phyloP scores from a whole-genome alignment of 1,140 invertebrate species.

The Meteorus sp. region DNA sequence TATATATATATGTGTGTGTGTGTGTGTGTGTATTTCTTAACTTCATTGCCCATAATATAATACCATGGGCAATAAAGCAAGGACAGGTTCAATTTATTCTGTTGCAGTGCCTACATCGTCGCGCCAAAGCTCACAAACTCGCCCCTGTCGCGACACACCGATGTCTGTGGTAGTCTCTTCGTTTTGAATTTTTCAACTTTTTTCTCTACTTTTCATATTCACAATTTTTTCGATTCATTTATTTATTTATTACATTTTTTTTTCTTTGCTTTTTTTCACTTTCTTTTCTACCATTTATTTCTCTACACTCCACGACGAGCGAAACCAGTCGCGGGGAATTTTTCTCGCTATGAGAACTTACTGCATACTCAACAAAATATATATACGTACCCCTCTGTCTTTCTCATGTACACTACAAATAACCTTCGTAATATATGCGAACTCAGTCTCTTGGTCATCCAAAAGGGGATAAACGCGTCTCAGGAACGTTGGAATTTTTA shows the following conservation, averaged over 20 bases:
- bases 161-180: too few relatives aligned
- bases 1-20: neutral
- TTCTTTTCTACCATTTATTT: too few relatives aligned
- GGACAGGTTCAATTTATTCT: constrained; percentile 4
- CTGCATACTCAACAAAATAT: neutral
- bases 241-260: too few relatives aligned
- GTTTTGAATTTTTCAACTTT: too few relatives aligned
- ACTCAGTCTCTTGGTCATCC: constrained; percentile 16
- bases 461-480: constrained; percentile 28
- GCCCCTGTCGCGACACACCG: too few relatives aligned
- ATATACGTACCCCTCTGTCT: neutral
- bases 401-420: neutral
- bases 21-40: neutral
- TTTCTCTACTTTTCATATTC: too few relatives aligned
- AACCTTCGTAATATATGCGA: constrained; percentile 17
- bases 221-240: too few relatives aligned
- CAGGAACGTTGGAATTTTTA: constrained; percentile 26
- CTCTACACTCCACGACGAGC: too few relatives aligned
- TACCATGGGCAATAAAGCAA: neutral
- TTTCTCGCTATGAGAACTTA: constrained; percentile 6
- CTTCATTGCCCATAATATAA: neutral
- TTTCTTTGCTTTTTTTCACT: too few relatives aligned
- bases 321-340: constrained; percentile 10
- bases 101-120: too few relatives aligned
- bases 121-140: too few relatives aligned